phyloP scores from a whole-genome alignment of 2,113 vertebrate species.

The Elaphurus davidianus region DNA sequence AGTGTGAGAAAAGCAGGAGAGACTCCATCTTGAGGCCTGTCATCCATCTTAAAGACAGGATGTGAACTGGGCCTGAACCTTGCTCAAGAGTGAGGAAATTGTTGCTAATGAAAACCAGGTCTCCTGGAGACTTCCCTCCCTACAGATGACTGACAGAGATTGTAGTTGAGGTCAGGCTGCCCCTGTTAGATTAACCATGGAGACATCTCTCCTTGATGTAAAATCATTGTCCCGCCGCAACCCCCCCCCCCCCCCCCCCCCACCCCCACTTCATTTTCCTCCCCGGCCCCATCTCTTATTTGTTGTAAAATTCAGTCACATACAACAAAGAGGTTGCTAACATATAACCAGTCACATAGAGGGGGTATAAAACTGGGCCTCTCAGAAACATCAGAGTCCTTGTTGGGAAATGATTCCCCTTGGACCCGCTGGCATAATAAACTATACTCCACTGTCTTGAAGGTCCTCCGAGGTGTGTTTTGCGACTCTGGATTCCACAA shows the following conservation, averaged over 20 bases:
- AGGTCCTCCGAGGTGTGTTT: neutral
- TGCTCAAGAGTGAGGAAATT: neutral
- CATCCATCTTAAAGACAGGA: neutral
- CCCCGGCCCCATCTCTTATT: no score
- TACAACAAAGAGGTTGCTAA: neutral
- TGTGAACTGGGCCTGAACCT: neutral
- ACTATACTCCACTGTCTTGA: neutral
- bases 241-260: fast-evolving
- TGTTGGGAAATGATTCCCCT: neutral
- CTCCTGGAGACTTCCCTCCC: neutral
- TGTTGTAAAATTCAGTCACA: neutral
- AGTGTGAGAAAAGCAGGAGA: neutral
- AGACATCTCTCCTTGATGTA: neutral
- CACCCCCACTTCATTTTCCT: no score
- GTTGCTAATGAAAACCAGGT: neutral
- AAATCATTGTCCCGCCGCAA: fast-evolving
- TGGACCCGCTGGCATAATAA: neutral
- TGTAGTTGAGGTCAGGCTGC: neutral
- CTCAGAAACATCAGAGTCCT: neutral
- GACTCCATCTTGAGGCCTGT: neutral
- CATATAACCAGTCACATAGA: neutral
- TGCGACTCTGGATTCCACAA: neutral
- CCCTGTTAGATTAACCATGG: neutral
- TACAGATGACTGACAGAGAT: neutral
- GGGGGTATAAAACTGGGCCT: neutral